Evolutionary conservation across 2,888 invertebrate genomes (phyloP).

Genomic region (Graphium colonna): DNA sequence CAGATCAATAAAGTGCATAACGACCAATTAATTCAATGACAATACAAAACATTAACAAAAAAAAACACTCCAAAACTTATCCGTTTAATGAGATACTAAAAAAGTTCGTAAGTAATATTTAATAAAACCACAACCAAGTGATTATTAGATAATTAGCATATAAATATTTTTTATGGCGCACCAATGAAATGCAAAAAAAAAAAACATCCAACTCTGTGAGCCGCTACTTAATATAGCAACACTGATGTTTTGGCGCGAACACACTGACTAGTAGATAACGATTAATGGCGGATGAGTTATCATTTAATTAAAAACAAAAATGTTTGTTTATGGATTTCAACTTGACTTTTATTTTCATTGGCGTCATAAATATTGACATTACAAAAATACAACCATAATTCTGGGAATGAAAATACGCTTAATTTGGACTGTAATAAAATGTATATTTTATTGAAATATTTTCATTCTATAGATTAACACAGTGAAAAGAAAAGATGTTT

Average conservation of each 20-base stretch:
- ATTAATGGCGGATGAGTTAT: slow-evolving; percentile 4
- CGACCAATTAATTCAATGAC: slow-evolving; percentile 9
- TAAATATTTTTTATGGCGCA: neutral
- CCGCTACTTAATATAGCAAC: neutral
- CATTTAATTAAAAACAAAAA: neutral
- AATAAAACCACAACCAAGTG: slow-evolving; percentile 18
- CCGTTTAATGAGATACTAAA: slow-evolving; percentile 4
- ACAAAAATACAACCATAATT: too few species aligned
- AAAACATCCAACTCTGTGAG: neutral
- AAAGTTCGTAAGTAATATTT: slow-evolving; percentile 1
- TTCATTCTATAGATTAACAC: too few species aligned
- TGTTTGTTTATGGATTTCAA: too few species aligned
- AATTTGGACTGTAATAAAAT: too few species aligned
- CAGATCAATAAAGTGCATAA: slow-evolving; percentile 5
- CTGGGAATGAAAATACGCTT: too few species aligned
- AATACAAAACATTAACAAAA: slow-evolving; percentile 5
- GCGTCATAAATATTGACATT: too few species aligned
- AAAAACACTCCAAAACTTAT: slow-evolving; percentile 1
- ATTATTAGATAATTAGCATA: neutral
- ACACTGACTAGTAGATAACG: slow-evolving; percentile 10
- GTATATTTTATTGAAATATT: too few species aligned
- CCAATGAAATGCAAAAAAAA: neutral
- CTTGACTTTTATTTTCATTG: too few species aligned
- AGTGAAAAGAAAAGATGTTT: too few species aligned
- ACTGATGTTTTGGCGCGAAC: slow-evolving; percentile 7